phyloP scores from a whole-genome alignment of 2,797 vertebrate species.

The Discoglossus pictus region DNA sequence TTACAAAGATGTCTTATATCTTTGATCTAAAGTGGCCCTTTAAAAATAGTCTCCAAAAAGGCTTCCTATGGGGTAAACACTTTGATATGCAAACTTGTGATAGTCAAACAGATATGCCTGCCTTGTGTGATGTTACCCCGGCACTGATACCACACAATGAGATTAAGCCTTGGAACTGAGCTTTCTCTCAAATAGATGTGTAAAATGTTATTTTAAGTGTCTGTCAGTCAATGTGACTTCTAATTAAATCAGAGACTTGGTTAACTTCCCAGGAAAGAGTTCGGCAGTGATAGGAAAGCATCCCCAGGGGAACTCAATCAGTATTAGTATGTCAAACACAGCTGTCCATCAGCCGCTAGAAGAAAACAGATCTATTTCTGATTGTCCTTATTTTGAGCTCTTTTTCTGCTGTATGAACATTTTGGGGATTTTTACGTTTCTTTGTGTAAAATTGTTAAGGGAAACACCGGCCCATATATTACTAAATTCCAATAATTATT shows the following conservation, averaged over 20 bases:
- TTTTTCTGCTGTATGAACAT: conserved; percentile 2
- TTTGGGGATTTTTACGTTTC: not conserved
- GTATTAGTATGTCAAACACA: conserved; percentile 45
- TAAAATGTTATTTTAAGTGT: conserved; percentile 2
- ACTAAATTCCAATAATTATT: too few species aligned
- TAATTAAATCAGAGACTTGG: conserved; percentile 50
- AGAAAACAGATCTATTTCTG: conserved; percentile 42
- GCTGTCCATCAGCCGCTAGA: conserved; percentile 37
- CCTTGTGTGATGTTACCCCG: too few species aligned
- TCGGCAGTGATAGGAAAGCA: conserved; percentile 29
- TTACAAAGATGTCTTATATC: too few species aligned
- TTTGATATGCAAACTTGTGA: too few species aligned
- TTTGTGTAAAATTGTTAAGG: too few species aligned
- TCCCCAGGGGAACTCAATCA: conserved; percentile 44
- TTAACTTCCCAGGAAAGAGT: conserved; percentile 41
- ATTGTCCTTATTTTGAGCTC: conserved; percentile 11
- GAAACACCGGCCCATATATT: too few species aligned
- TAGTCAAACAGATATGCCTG: too few species aligned
- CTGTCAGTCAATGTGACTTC: conserved; percentile 44
- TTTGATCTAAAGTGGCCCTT: too few species aligned
- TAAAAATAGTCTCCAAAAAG: too few species aligned
- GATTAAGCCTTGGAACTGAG: not conserved
- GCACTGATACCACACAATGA: not conserved
- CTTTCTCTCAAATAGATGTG: not conserved
- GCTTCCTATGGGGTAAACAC: too few species aligned